Base-by-base conservation (phyloP, 64 coral and sea anemone genomes). In the Platygyra sinensis region DNA sequence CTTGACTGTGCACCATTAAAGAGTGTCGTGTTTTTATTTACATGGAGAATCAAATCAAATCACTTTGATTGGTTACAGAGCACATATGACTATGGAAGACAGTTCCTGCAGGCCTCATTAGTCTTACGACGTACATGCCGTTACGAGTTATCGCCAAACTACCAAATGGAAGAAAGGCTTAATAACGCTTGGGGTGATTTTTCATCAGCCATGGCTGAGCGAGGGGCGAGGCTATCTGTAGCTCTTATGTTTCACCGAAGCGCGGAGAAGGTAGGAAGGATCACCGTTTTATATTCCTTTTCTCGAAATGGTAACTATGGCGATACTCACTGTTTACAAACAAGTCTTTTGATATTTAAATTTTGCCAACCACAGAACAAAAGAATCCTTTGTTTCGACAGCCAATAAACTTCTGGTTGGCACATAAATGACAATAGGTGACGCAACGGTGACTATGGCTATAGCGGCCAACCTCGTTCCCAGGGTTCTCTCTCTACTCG, bases 231-330 rank as follows among this genome's bases (percentile, higher is more conserved):
- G 20, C 77, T 99, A 17, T 92, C 94, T 6, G 97, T 93, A 62
- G 94, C 97, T 22, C 80, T 95, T 9, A 95, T 96, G 97, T 99
- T 99, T 91, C 95, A 96, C 91, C 88, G 91, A n/a, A 99, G 94
- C 64, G 91, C 97, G 27, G 94, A 99, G 54, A 90, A 95, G 94
- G 97, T 99, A 39, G 39, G 2, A 46, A 46, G 39, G 39, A 4
- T 46, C 6, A 38, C 36, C 4, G 36, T 38, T 38, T 38, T 38
- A 38, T 38, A 1, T 46, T 46, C 39, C 39, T 46, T 4, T 46
- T 8, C 39, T 46, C 39, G 39, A 46, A 46, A 46, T 46, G 0
- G 39, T 46, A 46, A 46, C 39, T 3, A 36, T 36, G 3, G 33
- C 33, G 3, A 36, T 36, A 36, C 33, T 36, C 33, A 36, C 3